Evolutionary conservation across 2,797 vertebrate species (phyloP).

Genomic region (Labroides dimidiatus): DNA sequence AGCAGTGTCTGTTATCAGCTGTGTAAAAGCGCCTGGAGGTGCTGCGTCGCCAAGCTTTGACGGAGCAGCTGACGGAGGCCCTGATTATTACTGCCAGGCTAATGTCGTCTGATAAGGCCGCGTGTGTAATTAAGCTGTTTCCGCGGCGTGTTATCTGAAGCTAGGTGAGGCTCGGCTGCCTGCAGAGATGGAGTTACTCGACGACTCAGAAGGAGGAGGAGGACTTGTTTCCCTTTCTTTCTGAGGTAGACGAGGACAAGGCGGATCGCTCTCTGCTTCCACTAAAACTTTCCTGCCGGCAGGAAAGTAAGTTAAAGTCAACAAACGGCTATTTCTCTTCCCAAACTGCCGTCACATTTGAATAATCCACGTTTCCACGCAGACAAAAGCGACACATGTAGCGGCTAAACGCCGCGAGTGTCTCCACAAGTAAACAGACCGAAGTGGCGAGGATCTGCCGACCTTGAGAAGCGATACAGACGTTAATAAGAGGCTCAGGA

Average conservation of each 20-base stretch:
- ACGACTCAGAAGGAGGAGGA: conserved; percentile 30
- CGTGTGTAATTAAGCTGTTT: conserved; percentile 82
- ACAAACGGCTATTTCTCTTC: conserved; percentile 3
- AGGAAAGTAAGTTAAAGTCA: conserved; percentile 1
- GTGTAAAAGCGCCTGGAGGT: conserved; percentile 65
- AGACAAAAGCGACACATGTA: conserved; percentile 16
- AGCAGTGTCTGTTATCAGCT: conserved; percentile 73
- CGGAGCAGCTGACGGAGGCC: conserved; percentile 63
- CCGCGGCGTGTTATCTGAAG: conserved; percentile 71
- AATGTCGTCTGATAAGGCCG: conserved; percentile 80
- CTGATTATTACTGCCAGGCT: conserved; percentile 79
- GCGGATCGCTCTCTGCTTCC: background rate
- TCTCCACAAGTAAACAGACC: conserved; percentile 48
- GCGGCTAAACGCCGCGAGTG: conserved; percentile 19
- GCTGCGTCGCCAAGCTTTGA: conserved; percentile 72
- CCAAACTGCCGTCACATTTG: conserved; percentile 17
- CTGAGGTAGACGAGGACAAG: background rate
- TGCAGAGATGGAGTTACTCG: conserved; percentile 73
- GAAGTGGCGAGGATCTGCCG: conserved; percentile 44
- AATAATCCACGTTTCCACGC: conserved; percentile 42
- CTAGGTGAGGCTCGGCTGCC: conserved; percentile 65
- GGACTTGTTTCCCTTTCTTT: conserved; percentile 22
- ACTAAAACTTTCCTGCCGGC: no score
- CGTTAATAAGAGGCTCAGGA: conserved; percentile 52
- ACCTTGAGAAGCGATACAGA: conserved; percentile 59